A percentile compares a stretch with the other conserved stretches of the same genome.
phyloP scores from a whole-genome alignment of 2,888 invertebrate genomes.

The Pogonocherus hispidulus region DNA sequence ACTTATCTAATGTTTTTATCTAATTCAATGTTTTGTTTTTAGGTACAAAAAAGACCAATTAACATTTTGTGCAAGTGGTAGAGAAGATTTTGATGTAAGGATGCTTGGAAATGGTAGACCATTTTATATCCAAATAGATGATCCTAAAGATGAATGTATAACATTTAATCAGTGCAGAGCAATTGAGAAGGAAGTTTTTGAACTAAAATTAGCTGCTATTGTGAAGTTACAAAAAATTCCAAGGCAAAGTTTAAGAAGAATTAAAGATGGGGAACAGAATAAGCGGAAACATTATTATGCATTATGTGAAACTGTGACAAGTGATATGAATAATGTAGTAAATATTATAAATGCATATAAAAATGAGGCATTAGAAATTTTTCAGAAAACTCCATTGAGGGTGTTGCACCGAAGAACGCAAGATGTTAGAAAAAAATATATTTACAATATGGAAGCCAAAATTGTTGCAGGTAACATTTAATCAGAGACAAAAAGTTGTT shows the following conservation, averaged over 20 bases:
- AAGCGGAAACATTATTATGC: slow-evolving; percentile 92
- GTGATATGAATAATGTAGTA: slow-evolving; percentile 71
- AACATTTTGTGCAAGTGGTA: slow-evolving; percentile 91
- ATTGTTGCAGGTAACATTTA: slow-evolving; percentile 69
- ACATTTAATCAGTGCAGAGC: slow-evolving; percentile 69
- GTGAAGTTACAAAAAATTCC: slow-evolving; percentile 77
- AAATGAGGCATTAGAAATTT: slow-evolving; percentile 69
- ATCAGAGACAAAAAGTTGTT: neutral
- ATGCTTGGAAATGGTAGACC: slow-evolving; percentile 94
- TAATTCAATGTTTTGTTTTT: neutral
- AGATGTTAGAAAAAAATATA: slow-evolving; percentile 76
- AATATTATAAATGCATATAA: slow-evolving; percentile 65
- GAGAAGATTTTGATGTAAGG: slow-evolving; percentile 98
- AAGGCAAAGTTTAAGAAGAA: slow-evolving; percentile 54
- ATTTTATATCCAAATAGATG: slow-evolving; percentile 88
- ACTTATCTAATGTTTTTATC: too few species aligned
- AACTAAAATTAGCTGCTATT: slow-evolving; percentile 72
- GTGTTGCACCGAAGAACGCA: slow-evolving; percentile 90
- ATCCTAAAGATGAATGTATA: slow-evolving; percentile 75
- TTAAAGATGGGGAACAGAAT: slow-evolving; percentile 80
- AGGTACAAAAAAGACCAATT: slow-evolving; percentile 46
- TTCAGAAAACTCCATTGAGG: slow-evolving; percentile 90
- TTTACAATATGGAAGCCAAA: slow-evolving; percentile 77
- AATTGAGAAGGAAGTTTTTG: slow-evolving; percentile 75
- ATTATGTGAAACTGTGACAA: slow-evolving; percentile 72